These are phyloP conservation scores for Zosterops japonicus DNA, from an alignment of 2,113 vertebrate genomes.

Conservation along the genomic window DNA sequence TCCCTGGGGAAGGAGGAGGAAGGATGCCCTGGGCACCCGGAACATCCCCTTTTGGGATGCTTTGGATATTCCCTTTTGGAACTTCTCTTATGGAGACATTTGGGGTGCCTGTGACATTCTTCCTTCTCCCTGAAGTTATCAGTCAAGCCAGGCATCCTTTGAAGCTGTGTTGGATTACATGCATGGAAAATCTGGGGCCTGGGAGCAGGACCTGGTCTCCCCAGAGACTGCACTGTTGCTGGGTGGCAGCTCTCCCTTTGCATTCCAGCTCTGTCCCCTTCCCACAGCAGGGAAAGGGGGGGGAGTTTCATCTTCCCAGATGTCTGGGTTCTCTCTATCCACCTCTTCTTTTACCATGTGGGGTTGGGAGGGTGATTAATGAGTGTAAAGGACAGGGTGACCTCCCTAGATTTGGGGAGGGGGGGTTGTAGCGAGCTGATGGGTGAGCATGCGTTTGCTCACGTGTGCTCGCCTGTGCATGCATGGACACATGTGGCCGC, in stretches of 20 bases:
- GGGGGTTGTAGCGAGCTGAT: not conserved
- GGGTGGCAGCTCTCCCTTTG: not conserved
- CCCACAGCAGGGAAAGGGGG: too few relatives aligned
- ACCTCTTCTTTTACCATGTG: not conserved
- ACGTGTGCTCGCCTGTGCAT: not conserved
- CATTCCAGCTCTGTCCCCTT: not conserved
- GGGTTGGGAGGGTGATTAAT: not conserved
- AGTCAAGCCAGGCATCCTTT: not conserved
- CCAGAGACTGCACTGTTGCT: not conserved
- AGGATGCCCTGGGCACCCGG: not conserved
- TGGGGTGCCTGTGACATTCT: not conserved
- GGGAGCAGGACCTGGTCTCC: not conserved
- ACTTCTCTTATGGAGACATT: not conserved
- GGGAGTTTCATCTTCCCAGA: not conserved
- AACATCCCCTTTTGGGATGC: not conserved
- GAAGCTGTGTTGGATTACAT: not conserved
- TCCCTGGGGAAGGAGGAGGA: not conserved
- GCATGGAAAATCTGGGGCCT: not conserved
- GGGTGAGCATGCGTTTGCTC: not conserved
- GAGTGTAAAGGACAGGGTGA: constrained; percentile 1
- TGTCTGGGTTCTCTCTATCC: not conserved
- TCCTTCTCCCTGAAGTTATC: not conserved
- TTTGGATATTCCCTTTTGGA: not conserved
- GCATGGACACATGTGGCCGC: constrained; percentile 12
- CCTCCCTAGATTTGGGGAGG: not conserved